Evolutionary conservation across 2,113 vertebrate species (phyloP).

Genomic region (Manacus vitellinus): DNA sequence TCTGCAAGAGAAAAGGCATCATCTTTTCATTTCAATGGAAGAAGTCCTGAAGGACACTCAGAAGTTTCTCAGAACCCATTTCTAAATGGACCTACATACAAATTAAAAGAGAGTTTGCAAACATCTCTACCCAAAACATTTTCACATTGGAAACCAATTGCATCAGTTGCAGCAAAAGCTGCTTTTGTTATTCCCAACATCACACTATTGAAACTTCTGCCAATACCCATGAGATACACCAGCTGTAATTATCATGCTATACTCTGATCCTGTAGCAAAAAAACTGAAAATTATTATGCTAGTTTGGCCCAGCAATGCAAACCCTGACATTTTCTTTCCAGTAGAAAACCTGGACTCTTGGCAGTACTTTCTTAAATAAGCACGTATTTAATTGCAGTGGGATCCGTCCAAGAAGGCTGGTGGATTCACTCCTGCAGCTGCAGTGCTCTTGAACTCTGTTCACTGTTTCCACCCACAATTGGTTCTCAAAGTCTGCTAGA

Average conservation of each 20-base stretch:
- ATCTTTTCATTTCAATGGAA: not conserved
- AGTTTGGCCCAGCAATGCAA: not conserved
- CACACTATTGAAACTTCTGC: not conserved
- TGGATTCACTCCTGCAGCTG: slow-evolving; percentile 38
- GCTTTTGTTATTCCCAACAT: not conserved
- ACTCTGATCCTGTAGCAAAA: not conserved
- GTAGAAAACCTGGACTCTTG: not conserved
- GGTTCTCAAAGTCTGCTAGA: not conserved
- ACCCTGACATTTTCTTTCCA: not conserved
- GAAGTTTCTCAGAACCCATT: not conserved
- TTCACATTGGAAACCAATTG: not conserved
- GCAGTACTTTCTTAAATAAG: slow-evolving; percentile 12
- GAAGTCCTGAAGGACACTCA: not conserved
- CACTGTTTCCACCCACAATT: not conserved
- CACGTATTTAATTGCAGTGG: not conserved
- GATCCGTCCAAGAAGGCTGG: not conserved
- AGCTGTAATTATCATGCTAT: not conserved
- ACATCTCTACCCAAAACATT: not conserved
- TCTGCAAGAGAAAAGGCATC: not conserved
- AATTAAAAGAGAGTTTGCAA: not conserved
- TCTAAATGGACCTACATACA: not conserved
- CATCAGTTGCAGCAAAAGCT: not conserved
- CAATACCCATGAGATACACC: not conserved
- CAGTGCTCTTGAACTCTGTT: not conserved
- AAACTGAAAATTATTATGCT: not conserved